These are phyloP conservation scores for Pseudorhombus dupliciocellatus DNA, from an alignment of 2,113 vertebrate species.

Conservation along the genomic window DNA sequence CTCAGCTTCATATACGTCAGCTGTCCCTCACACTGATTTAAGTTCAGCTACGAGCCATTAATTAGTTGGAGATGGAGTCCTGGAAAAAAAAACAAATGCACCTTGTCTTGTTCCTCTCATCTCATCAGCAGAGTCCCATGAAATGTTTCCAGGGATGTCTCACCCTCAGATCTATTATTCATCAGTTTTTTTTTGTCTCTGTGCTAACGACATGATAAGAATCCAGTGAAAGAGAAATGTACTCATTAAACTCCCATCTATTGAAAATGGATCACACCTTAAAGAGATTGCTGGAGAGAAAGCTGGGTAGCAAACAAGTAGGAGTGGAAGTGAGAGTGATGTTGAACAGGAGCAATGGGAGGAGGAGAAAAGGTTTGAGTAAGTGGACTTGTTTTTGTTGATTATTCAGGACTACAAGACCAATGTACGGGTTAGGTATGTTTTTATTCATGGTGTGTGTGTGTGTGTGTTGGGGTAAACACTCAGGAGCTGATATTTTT, in stretches of 20 bases:
- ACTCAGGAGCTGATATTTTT: neutral
- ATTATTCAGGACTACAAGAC: neutral
- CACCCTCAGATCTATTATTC: conserved; percentile 80
- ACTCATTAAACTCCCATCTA: conserved; percentile 75
- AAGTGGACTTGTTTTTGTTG: conserved; percentile 7
- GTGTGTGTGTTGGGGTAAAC: neutral
- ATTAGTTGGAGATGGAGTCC: conserved; percentile 67
- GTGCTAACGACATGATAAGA: conserved; percentile 71
- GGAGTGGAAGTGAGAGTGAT: conserved; percentile 27
- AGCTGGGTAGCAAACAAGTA: conserved; percentile 1
- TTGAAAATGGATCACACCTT: conserved; percentile 76
- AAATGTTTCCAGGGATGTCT: conserved; percentile 62
- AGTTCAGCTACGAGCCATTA: conserved; percentile 57
- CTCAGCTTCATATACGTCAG: conserved; percentile 21
- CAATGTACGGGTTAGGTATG: neutral
- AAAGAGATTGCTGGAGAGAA: conserved; percentile 60
- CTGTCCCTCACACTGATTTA: conserved; percentile 46
- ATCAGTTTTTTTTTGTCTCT: conserved; percentile 61
- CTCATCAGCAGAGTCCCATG: conserved; percentile 37
- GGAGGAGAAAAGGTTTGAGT: conserved; percentile 3
- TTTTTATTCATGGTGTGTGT: neutral
- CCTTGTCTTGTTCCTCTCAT: conserved; percentile 50
- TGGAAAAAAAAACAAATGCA: conserved; percentile 75
- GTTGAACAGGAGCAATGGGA: conserved; percentile 23
- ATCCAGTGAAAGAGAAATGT: conserved; percentile 68